Base-by-base conservation (phyloP, 1,140 invertebrate genomes). In the Bombus balteatus region DNA sequence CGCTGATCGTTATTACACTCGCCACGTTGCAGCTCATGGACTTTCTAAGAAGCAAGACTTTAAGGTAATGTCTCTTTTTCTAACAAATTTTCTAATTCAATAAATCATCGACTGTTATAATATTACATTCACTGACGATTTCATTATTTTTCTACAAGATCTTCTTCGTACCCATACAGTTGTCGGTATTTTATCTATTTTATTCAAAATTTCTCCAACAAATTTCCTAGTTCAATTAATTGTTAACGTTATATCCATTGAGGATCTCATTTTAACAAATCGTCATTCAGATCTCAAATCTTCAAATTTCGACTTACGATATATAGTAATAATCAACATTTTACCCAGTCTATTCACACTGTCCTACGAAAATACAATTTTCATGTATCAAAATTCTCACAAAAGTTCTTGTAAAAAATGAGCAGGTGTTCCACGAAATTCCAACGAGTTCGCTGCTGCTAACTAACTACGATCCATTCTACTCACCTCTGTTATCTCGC, bases 381-480 rank as follows among this genome's bases (percentile, higher is more conserved):
- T 53, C 47, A 8, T 22, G 18, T 22, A 53, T 22, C 5, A 53
- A 22, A 53, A 53, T 22, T 22, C 18, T 53, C 6, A 53, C 59
- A 62, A 62, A 13, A n/a, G 10, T 62, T 62, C 28, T 62, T 1
- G 28, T 13, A 22, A 85, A 73, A 85, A 32, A 83, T 78, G 18
- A 72, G 47, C 95, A 97, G 96, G 96, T 97, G 12, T 98, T 98
- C 96, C 97, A 98, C 91, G 97, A 98, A 91, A 98, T 98, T 85
- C 98, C 98, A 41, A 96, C 97, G 3, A 98, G 97, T 12, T 98
- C 97, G 0, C 95, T 98, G 86, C 96, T 98, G 73, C 94, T 98
- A 41, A 98, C 97, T 70, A 98, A 97, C 93, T 98, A 98, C 93
- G 98, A 98, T 94, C 97, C 98, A 2, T 98, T 98, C 94, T 98